Base-by-base conservation (phyloP, 2,113 vertebrate genomes). In the Ifrita kowaldi region DNA sequence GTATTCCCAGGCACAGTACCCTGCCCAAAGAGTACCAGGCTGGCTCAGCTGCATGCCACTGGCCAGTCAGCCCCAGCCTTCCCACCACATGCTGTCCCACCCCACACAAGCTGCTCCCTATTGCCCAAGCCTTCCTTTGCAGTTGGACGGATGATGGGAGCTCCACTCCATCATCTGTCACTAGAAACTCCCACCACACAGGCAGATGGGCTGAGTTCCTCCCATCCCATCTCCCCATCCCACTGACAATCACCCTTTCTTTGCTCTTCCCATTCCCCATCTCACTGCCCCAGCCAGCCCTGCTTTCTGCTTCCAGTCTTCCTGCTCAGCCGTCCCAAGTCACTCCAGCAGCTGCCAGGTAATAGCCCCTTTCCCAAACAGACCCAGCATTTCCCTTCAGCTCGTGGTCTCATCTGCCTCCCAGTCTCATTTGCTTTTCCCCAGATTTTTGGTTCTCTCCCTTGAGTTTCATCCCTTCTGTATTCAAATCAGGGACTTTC, bases 401-500 rank as follows among this genome's bases (percentile, higher is more conserved):
- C 63, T 56, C 1, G 0, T 1, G 0, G 2, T 69, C 20, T 89
- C 42, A 64, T 46, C 50, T 27, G 4, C 30, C 16, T 83, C 46
- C 32, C 46, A 27, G 4, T 56, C 37, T 65, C 22, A n/a, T 89
- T 87, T 71, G 16, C 16, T 91, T 60, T 75, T 59, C 30, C 30
- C 10, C 35, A 35, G 23, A 47, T 55, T 84, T 81, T 81, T 62
- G 9, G 10, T 84, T 73, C 41, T 63, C 77, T 85, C 32, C 57
- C 59, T 86, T 10, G 47, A 81, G 20, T 84, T 77, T 87, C 16
- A 5, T 56, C 50, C 27, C 21, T 89, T 93, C 62, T 35, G 11
- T 71, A 60, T 68, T 88, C 50, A 92, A 65, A 88, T 69, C n/a
- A 65, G 49, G 35, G 28, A 6, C 12, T 90, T 85, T 55, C 23